Percentiles rank a stretch among this genome's conserved stretches.
These are phyloP conservation scores for Campaea margaritaria DNA, from an alignment of 2,888 invertebrate species.

Conservation along the genomic window DNA sequence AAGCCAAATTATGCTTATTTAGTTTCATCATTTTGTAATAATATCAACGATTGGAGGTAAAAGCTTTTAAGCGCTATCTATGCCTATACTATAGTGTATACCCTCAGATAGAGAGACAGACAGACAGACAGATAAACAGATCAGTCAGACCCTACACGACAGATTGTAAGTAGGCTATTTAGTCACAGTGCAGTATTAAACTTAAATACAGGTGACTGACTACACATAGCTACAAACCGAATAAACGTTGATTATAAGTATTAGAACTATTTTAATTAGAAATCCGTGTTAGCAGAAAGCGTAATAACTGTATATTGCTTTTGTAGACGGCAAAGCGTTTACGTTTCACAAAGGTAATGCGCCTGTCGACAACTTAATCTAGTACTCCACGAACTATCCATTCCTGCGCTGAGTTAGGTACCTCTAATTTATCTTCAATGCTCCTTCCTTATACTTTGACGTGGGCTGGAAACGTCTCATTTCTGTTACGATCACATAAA, in stretches of 20 bases:
- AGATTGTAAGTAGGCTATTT: no score
- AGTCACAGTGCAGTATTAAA: no score
- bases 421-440: slow-evolving; percentile 27
- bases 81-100: no score
- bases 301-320: slow-evolving; percentile 27
- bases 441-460: slow-evolving; percentile 21
- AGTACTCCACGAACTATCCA: slow-evolving; percentile 37
- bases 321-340: slow-evolving; percentile 34
- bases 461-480: slow-evolving; percentile 27
- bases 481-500: slow-evolving; percentile 27
- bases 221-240: background rate
- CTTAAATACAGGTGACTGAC: no score
- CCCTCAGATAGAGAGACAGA: no score
- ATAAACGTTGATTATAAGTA: slow-evolving; percentile 3
- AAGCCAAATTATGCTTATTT: no score
- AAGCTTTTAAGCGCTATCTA: no score
- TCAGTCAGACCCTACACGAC: no score
- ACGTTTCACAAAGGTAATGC: slow-evolving; percentile 32
- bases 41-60: no score
- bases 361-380: slow-evolving; percentile 43
- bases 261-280: slow-evolving; percentile 22
- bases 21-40: no score
- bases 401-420: slow-evolving; percentile 27
- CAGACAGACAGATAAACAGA: no score
- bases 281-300: slow-evolving; percentile 31